A percentile compares a stretch with the other conserved stretches of the same genome.
These are phyloP conservation scores for Noctua janthe DNA, from an alignment of 2,888 invertebrate genomes.

Conservation along the genomic window DNA sequence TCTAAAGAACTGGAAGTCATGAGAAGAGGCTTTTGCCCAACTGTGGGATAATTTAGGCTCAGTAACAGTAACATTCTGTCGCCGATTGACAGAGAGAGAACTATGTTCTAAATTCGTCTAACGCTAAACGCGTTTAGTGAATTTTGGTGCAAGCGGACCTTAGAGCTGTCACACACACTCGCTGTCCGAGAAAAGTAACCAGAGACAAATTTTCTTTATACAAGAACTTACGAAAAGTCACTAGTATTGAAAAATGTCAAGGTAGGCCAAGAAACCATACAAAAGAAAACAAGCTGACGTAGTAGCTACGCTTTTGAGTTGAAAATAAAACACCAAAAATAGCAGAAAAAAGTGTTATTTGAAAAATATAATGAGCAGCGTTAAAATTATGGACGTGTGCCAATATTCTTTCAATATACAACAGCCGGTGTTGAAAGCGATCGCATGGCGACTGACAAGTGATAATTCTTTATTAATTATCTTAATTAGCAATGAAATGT, in stretches of 20 bases:
- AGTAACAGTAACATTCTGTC: neutral
- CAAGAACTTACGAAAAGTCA: neutral
- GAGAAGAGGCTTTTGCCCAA: neutral
- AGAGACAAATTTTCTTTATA: neutral
- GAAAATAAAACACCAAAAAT: conserved; percentile 33
- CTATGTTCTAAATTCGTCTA: neutral
- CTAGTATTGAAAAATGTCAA: neutral
- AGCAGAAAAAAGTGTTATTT: conserved; percentile 39
- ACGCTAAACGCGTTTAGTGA: neutral
- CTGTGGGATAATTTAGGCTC: neutral
- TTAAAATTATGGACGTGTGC: conserved; percentile 42
- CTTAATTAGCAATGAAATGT: conserved; percentile 22
- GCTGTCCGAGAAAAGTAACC: neutral
- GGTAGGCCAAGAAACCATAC: neutral
- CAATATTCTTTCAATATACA: conserved; percentile 51
- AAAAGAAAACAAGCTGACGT: conserved; percentile 10
- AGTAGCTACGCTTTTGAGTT: neutral
- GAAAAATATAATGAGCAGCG: conserved; percentile 36
- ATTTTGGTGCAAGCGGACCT: neutral
- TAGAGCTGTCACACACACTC: neutral
- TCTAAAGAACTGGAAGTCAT: neutral
- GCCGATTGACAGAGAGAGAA: neutral
- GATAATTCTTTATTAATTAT: conserved; percentile 44
- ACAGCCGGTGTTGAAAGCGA: conserved; percentile 43
- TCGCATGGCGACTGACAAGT: conserved; percentile 13